Evolutionary conservation across 92 coral and sea anemone genomes (phyloP), one percentile per base, ranked within the genome.

Genomic region (Palythoa grandiflora): DNA sequence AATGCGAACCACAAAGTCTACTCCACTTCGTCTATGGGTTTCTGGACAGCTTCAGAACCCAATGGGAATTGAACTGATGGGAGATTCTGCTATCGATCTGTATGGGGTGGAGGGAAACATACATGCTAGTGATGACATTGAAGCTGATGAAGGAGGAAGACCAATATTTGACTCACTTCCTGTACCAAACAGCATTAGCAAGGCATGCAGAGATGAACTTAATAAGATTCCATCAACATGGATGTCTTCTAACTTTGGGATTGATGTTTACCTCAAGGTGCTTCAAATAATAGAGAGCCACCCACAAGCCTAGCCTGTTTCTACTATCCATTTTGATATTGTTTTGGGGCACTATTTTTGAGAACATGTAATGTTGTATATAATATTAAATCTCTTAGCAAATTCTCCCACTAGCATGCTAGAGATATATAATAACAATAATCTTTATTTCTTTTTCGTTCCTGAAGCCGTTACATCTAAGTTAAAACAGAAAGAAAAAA

Each of bases 1-100:
- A 83, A 94, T 94, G 97, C 89, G 89, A 84, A 92, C 94, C 9
- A 90, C 94, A 7, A 92, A 88, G 87, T 87, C 92, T 17, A 89
- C 75, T 54, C 97, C 97, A 15, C 74, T 92, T 48, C 89, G 87
- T 38, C 71, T 94, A 68, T 94, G 97, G 95, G 88, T 94, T 44
- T 88, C 92, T 38, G 92, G 97, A 36, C 92, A 94, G 89, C 75
- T 92, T 68, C 93, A 94, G 78, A 92, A 87, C 74, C 96, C 96
- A 85, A 57, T 77, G 48, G 96, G 92, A 66, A 20, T 93, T 87
- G 88, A 77, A 61, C 74, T 85, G 71, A 76, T 74, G 89, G 89
- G 84, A 78, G 78, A 13, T 73, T 77, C 75, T 53, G 87, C 91
- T 53, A 71, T 88, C 37, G 78, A 73, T 57, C 78, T 73, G 78